A percentile compares a stretch with the other conserved stretches of the same genome.
These are phyloP conservation scores for Falco punctatus DNA, from an alignment of 2,113 vertebrate species.

Conservation along the genomic window DNA sequence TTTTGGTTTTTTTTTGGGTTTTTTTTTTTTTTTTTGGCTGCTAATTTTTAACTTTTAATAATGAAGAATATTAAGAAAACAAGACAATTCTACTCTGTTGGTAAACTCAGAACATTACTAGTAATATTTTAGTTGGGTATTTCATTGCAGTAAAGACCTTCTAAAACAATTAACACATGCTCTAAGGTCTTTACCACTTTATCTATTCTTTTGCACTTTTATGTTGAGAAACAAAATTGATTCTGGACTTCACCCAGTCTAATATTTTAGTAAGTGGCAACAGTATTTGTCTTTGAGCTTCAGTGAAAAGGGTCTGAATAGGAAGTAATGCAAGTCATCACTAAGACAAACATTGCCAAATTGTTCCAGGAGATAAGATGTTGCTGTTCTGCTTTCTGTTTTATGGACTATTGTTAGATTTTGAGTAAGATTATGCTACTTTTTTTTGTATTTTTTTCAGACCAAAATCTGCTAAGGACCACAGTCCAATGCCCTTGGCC, in stretches of 20 bases:
- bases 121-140: background rate
- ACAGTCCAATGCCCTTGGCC: background rate
- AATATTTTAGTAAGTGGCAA: conserved; percentile 41
- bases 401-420: background rate
- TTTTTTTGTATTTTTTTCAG: background rate
- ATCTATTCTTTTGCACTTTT: background rate
- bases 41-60: background rate
- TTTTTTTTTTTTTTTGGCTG: too few relatives aligned
- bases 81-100: background rate
- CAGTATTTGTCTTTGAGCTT: conserved; percentile 16
- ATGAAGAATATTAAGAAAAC: background rate
- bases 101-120: background rate
- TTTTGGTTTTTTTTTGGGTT: background rate
- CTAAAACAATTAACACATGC: background rate
- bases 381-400: background rate
- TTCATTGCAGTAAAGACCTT: background rate
- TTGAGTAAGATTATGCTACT: background rate
- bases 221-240: conserved; percentile 40
- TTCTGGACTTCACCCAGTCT: conserved; percentile 47
- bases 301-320: background rate
- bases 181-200: background rate
- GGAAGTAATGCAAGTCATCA: conserved; percentile 21
- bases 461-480: background rate
- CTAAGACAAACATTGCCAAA: background rate
- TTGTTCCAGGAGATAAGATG: background rate